Conservation (phyloP, 2,888 invertebrate genomes). For the Temnothorax ravouxi region DNA sequence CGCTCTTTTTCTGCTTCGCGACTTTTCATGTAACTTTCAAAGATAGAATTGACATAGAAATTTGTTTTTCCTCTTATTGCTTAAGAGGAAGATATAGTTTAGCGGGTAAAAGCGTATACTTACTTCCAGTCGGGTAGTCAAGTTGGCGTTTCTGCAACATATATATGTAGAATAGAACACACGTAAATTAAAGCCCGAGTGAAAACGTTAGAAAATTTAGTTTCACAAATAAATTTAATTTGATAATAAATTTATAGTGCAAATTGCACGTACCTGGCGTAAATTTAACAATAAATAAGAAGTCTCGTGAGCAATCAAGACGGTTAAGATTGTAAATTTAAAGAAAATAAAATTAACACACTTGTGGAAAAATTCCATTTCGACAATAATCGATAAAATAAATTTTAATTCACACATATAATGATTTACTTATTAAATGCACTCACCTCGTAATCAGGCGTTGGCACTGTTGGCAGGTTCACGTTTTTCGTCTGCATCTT, state of each 20-base stretch:
- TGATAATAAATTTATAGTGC: background rate
- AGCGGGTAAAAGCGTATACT: slow-evolving; percentile 59
- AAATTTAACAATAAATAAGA: slow-evolving; percentile 3
- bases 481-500: slow-evolving; percentile 80
- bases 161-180: slow-evolving; percentile 53
- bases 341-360: background rate
- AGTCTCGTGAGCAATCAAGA: background rate
- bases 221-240: background rate
- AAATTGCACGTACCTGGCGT: background rate
- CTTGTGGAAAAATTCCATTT: background rate
- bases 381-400: background rate
- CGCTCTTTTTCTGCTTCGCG: background rate
- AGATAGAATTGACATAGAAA: slow-evolving; percentile 36
- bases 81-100: slow-evolving; percentile 49
- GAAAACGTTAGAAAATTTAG: slow-evolving; percentile 32
- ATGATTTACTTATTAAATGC: background rate
- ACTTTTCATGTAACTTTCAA: slow-evolving; percentile 41
- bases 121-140: slow-evolving; percentile 67
- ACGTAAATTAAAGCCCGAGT: slow-evolving; percentile 30
- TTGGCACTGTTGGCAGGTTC: slow-evolving; percentile 65
- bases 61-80: slow-evolving; percentile 43
- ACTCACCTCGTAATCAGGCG: slow-evolving; percentile 74
- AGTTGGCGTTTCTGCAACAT: slow-evolving; percentile 67
- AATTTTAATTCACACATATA: background rate
- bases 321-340: background rate